Evolutionary conservation across 2,888 invertebrate genomes (phyloP).

Genomic region (Papilio gigon): DNA sequence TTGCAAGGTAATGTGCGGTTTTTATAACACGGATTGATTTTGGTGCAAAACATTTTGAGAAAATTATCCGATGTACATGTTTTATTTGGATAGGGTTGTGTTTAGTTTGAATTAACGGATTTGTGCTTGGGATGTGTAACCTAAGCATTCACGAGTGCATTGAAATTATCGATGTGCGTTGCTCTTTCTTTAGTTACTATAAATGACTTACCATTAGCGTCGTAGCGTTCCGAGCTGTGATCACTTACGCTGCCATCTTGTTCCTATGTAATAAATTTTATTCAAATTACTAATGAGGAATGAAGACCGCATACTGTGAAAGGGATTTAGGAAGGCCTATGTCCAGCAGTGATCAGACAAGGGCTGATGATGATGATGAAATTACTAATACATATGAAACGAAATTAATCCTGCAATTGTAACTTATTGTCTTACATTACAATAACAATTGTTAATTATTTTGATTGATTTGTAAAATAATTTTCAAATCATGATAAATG

Average conservation of each 20-base stretch:
- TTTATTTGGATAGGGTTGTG: constrained; percentile 9
- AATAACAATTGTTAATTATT: not conserved
- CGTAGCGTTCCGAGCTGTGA: constrained; percentile 61
- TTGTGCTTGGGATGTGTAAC: constrained; percentile 36
- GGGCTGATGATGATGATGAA: too few species aligned
- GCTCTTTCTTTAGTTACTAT: constrained; percentile 25
- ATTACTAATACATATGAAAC: too few species aligned
- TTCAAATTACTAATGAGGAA: constrained; percentile 2
- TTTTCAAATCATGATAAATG: constrained; percentile 14
- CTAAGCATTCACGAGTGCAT: constrained; percentile 46
- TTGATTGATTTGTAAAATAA: constrained; percentile 31
- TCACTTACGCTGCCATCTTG: constrained; percentile 63
- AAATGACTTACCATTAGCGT: constrained; percentile 61
- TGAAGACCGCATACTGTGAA: too few species aligned
- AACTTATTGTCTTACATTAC: not conserved
- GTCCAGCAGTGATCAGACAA: too few species aligned
- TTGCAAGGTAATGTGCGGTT: constrained; percentile 23
- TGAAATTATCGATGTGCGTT: constrained; percentile 3
- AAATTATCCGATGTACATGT: constrained; percentile 4
- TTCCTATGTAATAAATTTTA: constrained; percentile 55
- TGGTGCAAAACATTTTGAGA: constrained; percentile 18
- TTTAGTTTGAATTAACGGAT: not conserved
- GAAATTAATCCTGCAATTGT: too few species aligned
- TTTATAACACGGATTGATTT: constrained; percentile 25
- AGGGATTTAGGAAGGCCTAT: too few species aligned